Evolutionary conservation across 2,797 vertebrate genomes (phyloP), one percentile per base, ranked within the genome.

Genomic region (Argentina silus): DNA sequence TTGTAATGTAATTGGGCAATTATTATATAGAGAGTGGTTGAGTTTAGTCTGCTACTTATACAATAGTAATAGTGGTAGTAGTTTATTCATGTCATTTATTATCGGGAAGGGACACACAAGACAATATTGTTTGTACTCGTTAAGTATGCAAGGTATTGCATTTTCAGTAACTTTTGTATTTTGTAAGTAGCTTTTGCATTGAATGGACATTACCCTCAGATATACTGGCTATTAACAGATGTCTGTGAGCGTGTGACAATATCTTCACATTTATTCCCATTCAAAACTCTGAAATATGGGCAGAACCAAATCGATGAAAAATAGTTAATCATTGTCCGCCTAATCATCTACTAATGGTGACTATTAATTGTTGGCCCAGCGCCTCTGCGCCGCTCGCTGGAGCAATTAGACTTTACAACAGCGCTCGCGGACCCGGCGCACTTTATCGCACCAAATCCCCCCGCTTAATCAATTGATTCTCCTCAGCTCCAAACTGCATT

Each of bases 261-360:
- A 15, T 53, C 56, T 47, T 53, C 19, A 71, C 42, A 45, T 43
- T 75, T 1, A 19, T 59, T 64, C 45, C 56, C 9, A 17, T 21
- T 66, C 4, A 23, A 27, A 19, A 50, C 15, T 60, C 21, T 12
- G 67, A 12, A 27, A 69, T 44, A 19, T 44, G 27, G 48, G 62
- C 43, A 15, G 47, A 45, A 69, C 42, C 19, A 7, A 23, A 21
- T 69, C 55, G 17, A 59, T 69, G 55, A 67, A 71, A 74, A 69
- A 80, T 68, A 77, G 69, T 50, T 60, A 21, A 56, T 51, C 72
- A 68, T 66, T 78, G 69, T 73, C 62, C 50, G 10, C 65, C 56
- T 55, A 70, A 15, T 53, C 65, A 69, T 59, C 50, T 59, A 45
- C 42, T 69, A 69, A 69, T 57, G 42, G 67, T 53, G 48, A 45